Conservation (phyloP, 2,888 invertebrate genomes). For the Petrolisthes cinctipes region DNA sequence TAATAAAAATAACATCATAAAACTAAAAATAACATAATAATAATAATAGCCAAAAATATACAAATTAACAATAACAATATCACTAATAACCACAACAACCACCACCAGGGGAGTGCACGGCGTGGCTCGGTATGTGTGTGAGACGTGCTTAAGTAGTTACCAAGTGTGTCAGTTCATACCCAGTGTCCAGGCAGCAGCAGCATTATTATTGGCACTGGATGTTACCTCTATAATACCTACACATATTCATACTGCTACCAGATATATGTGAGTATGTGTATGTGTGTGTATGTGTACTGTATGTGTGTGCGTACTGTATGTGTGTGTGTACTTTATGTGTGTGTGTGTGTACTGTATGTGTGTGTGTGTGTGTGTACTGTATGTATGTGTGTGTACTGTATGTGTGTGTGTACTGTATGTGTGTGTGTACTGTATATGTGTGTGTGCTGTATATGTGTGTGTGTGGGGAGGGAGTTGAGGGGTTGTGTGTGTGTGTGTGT, state of each 20-base stretch:
- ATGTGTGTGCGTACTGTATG: not conserved
- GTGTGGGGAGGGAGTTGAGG: no score
- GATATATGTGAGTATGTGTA: not conserved
- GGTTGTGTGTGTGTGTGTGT: no score
- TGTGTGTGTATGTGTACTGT: not conserved
- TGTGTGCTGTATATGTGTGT: no score
- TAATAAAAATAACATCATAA: not conserved
- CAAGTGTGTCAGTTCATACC: constrained; percentile 49
- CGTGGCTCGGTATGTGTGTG: constrained; percentile 42
- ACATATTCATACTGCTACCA: not conserved
- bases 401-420: no score
- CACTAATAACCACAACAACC: no score
- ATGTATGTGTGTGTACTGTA: no score
- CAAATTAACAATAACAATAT: not conserved
- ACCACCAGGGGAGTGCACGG: constrained; percentile 37
- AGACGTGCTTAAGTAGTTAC: constrained; percentile 55
- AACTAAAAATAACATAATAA: not conserved
- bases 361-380: no score
- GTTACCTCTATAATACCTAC: constrained; percentile 7
- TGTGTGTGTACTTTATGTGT: no score
- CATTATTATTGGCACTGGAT: constrained; percentile 27
- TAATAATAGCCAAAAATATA: not conserved
- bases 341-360: no score
- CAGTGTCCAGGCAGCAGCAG: constrained; percentile 56
- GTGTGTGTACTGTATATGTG: no score